These are phyloP conservation scores for Plebejus melissa DNA, from an alignment of 2,888 invertebrate genomes.

Conservation along the genomic window DNA sequence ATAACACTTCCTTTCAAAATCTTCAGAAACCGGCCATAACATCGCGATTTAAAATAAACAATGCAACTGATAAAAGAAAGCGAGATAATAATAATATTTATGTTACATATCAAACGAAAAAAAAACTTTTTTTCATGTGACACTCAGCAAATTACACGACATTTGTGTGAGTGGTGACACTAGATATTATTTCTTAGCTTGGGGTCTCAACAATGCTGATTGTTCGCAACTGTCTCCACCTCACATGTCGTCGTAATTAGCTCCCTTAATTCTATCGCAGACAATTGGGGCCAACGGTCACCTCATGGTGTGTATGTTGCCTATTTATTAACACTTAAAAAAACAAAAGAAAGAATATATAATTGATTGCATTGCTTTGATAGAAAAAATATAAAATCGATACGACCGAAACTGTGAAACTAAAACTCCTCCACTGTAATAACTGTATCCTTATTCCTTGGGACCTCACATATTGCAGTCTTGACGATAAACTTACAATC, in stretches of 20 bases:
- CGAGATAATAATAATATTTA: neutral
- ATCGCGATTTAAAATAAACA: no score
- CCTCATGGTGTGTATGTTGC: neutral
- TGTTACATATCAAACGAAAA: neutral
- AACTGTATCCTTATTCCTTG: no score
- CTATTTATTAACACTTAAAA: neutral
- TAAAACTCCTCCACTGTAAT: no score
- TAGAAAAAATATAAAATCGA: neutral
- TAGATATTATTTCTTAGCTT: neutral
- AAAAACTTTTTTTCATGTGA: neutral
- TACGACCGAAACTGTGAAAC: neutral
- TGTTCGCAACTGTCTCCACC: constrained; percentile 17
- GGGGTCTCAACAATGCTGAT: constrained; percentile 11
- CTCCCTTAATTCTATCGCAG: constrained; percentile 2
- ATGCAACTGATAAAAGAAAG: neutral
- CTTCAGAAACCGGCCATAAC: no score
- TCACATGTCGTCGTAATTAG: constrained; percentile 1
- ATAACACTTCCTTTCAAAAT: no score
- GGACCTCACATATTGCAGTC: no score
- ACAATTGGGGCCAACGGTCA: constrained; percentile 11
- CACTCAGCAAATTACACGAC: constrained; percentile 2
- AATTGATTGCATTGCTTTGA: neutral
- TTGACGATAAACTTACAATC: no score
- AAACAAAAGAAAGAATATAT: neutral
- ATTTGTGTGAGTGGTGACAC: constrained; percentile 16